Base-by-base conservation (phyloP, 2,888 invertebrate species). In the Muscina levida region DNA sequence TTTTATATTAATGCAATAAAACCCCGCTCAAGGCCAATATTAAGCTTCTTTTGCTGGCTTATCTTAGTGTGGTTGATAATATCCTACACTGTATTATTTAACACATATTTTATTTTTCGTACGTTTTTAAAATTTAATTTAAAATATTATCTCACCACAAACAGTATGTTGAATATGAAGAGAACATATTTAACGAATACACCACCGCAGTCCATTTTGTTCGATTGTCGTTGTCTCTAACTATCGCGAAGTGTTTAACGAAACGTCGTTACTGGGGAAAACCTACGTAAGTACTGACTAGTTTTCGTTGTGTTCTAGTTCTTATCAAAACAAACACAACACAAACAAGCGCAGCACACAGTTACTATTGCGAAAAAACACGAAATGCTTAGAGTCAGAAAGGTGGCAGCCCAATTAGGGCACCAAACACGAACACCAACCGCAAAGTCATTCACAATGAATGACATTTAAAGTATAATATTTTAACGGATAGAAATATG, bases 131-230 rank as follows among this genome's bases (percentile, higher is more conserved):
- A 66, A 22, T 44, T 3, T 15, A n/a, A 22, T 44, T 13, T 8
- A n/a, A 66, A 26, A 59, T 37, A 39, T 71, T 42, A 48, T 74
- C 95, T 95, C 91, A 95, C 95, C 92, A 94, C 94, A 88, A 95
- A 95, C 77, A 95, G 86, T 87, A 95, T 91, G 88, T 96, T 96
- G 91, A 95, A 95, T 91, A 95, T 92, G 90, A 95, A 96, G 82
- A 96, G 93, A 86, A 96, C 92, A 92, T 95, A 95, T 92, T 96
- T 96, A 87, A 95, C 93, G 91, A 95, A 93, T 90, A 94, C 93
- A 91, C 94, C 94, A 88, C 94, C 94, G 90, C 94, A 94, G 91
- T 93, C 93, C 93, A 94, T 94, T 88, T 91, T 92, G 89, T 26
- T 26, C 19, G 26, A 42, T n/a, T 13, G 53, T 44, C 65, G 24